Evolutionary conservation across 2,113 vertebrate species (phyloP).

Genomic region (Canis aureus): DNA sequence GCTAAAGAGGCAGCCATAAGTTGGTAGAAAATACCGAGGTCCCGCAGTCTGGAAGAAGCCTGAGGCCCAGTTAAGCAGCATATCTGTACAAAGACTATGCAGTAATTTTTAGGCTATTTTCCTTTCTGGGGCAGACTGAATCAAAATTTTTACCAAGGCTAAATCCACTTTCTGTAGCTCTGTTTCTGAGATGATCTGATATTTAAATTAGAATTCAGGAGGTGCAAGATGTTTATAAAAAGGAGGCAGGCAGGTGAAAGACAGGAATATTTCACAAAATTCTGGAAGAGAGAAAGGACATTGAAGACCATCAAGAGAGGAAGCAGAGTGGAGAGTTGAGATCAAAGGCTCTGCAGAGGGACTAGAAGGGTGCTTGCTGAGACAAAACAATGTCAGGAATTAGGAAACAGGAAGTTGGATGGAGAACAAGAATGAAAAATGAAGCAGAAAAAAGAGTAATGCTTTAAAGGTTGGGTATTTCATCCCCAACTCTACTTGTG

Average conservation of each 20-base stretch:
- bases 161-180: neutral
- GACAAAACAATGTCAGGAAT: neutral
- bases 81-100: neutral
- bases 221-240: neutral
- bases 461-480: neutral
- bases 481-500: neutral
- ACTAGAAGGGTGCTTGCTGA: neutral
- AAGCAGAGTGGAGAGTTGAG: neutral
- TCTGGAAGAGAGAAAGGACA: neutral
- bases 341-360: neutral
- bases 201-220: neutral
- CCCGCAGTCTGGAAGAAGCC: neutral
- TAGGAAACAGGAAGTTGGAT: neutral
- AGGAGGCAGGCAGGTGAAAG: neutral
- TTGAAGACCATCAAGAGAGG: neutral
- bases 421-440: neutral
- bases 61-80: neutral
- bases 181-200: neutral
- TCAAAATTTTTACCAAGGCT: neutral
- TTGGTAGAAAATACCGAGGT: neutral
- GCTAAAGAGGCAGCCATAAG: neutral
- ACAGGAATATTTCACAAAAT: neutral
- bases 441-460: neutral
- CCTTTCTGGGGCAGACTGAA: neutral
- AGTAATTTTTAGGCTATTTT: neutral